phyloP scores from a whole-genome alignment of 92 coral and sea anemone species.

The Pocillopora grandis region DNA sequence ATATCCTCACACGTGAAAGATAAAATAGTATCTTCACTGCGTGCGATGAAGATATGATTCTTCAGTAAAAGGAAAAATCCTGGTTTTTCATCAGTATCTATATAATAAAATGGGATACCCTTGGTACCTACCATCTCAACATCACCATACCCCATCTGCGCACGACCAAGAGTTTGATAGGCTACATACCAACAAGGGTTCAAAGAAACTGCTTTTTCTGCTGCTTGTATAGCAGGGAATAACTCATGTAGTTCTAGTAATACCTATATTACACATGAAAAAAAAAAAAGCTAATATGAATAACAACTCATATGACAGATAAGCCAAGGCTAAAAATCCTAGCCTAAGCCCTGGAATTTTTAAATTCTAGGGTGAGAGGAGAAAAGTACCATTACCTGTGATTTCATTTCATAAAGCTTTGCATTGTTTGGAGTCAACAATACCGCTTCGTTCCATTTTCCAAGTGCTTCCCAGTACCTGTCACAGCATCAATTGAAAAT shows the following conservation, averaged over 20 bases:
- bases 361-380: background rate
- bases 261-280: slow-evolving; percentile 44
- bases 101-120: background rate
- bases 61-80: too few species aligned
- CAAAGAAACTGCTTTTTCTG: slow-evolving; percentile 79
- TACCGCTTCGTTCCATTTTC: slow-evolving; percentile 91
- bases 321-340: background rate
- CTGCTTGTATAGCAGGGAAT: slow-evolving; percentile 91
- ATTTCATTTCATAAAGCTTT: slow-evolving; percentile 90
- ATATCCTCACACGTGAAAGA: too few species aligned
- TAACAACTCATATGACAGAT: background rate
- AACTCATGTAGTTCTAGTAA: slow-evolving; percentile 83
- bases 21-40: too few species aligned
- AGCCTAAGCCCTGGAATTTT: background rate
- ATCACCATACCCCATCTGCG: slow-evolving; percentile 94
- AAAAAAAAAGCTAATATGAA: background rate
- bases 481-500: background rate
- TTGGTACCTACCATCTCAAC: slow-evolving; percentile 74
- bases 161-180: slow-evolving; percentile 91
- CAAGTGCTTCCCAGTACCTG: slow-evolving; percentile 91
- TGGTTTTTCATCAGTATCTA: too few species aligned
- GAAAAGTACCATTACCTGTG: slow-evolving; percentile 66
- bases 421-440: slow-evolving; percentile 81
- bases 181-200: slow-evolving; percentile 75
- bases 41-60: too few species aligned